These are phyloP conservation scores for Penaeus indicus DNA, from an alignment of 1,140 invertebrate species.

Conservation along the genomic window DNA sequence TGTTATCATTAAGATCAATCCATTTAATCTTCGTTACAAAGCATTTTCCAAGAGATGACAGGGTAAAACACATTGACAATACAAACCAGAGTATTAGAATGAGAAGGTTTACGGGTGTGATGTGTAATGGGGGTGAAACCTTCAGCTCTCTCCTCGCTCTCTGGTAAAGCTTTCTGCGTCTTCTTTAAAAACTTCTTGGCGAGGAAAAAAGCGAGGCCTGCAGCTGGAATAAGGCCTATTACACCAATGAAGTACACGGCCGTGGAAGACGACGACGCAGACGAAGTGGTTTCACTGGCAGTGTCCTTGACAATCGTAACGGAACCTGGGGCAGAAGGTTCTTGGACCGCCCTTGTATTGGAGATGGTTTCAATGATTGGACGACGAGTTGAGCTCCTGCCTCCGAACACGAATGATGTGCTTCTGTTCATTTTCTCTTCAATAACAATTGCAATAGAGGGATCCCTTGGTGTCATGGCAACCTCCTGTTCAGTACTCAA, in stretches of 20 bases:
- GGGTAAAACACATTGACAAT: not conserved
- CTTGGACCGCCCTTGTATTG: not conserved
- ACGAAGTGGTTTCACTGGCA: not conserved
- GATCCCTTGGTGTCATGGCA: not conserved
- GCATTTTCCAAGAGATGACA: not conserved
- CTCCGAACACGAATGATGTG: no score
- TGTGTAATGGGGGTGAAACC: slow-evolving; percentile 61
- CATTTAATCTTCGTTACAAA: no score
- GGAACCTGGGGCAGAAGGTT: not conserved
- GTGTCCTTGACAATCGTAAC: slow-evolving; percentile 6
- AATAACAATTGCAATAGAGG: no score
- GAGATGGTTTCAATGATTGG: slow-evolving; percentile 35
- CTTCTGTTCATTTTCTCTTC: no score
- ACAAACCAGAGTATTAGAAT: slow-evolving; percentile 56
- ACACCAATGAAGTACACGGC: slow-evolving; percentile 50
- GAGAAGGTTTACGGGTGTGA: slow-evolving; percentile 50
- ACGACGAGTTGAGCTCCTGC: not conserved
- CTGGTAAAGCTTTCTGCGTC: slow-evolving; percentile 60
- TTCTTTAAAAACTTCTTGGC: slow-evolving; percentile 51
- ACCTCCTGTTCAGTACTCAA: not conserved
- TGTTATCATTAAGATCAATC: not conserved
- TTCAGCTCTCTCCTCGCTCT: slow-evolving; percentile 61
- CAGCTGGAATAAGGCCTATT: slow-evolving; percentile 49
- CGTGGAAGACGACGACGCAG: slow-evolving; percentile 34
- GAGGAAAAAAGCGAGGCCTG: slow-evolving; percentile 40